Evolutionary conservation across 1,140 invertebrate genomes (phyloP).

Genomic region (Magallana ariakensis): DNA sequence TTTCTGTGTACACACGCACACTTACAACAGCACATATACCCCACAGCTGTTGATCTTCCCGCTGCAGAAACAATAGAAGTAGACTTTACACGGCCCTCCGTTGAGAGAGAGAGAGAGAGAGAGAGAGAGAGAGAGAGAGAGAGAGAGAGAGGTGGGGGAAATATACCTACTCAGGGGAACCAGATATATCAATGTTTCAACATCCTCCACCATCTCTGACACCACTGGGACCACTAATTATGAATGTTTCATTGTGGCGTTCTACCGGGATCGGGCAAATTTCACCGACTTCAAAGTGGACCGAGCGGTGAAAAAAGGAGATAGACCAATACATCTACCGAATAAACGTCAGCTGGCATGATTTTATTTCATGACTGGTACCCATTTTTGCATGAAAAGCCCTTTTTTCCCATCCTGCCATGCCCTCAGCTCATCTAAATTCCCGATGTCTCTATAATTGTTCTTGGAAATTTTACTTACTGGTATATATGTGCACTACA

Average conservation of each 20-base stretch:
- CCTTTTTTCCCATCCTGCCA: too few species aligned
- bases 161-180: not conserved
- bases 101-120: not conserved
- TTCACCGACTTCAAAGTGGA: constrained; percentile 24
- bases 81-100: constrained; percentile 7
- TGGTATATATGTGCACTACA: too few species aligned
- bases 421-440: too few species aligned
- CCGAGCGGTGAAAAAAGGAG: not conserved
- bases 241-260: constrained; percentile 2
- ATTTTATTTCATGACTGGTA: not conserved
- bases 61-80: constrained; percentile 28
- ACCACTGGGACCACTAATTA: constrained; percentile 8
- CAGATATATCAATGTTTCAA: constrained; percentile 29
- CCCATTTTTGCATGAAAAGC: not conserved
- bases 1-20: not conserved
- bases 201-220: not conserved
- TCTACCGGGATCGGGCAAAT: not conserved
- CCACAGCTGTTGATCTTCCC: constrained; percentile 19
- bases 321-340: constrained; percentile 20
- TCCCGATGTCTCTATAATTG: too few species aligned
- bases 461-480: too few species aligned
- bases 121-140: too few species aligned
- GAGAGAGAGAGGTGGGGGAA: too few species aligned
- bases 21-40: not conserved
- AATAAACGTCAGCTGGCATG: not conserved